A percentile compares a stretch with the other conserved stretches of the same genome.
Conservation (phyloP, 2,888 invertebrate genomes). For the Pandemis corylana region DNA sequence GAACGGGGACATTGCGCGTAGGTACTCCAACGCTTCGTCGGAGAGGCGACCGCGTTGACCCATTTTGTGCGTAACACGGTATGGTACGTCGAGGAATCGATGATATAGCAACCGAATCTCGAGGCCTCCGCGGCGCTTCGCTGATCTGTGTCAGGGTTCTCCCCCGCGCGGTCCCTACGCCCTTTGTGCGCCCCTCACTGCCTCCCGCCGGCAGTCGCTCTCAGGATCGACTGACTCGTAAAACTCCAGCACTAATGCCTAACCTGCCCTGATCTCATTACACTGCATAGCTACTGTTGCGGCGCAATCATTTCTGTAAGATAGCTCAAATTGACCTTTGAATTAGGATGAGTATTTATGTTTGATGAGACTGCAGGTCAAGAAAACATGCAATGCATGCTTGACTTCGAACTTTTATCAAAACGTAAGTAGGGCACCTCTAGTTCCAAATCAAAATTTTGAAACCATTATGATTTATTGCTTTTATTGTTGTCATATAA, state of each 20-base stretch:
- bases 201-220: constrained; percentile 65
- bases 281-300: constrained; percentile 2
- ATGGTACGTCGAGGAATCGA: constrained; percentile 77
- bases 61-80: constrained; percentile 76
- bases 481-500: constrained; percentile 30
- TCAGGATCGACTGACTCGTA: constrained; percentile 71
- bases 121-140: constrained; percentile 74
- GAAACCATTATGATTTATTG: constrained; percentile 48
- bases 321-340: neutral
- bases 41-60: constrained; percentile 74
- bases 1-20: constrained; percentile 75
- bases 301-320: neutral
- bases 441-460: constrained; percentile 43
- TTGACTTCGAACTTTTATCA: constrained; percentile 13
- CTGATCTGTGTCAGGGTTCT: constrained; percentile 84
- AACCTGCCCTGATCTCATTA: constrained; percentile 66
- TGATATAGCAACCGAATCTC: constrained; percentile 79
- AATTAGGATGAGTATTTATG: neutral
- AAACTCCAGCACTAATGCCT: constrained; percentile 76
- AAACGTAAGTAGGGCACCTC: constrained; percentile 37
- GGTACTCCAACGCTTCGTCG: constrained; percentile 63
- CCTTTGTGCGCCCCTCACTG: constrained; percentile 61
- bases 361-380: neutral
- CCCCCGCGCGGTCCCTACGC: constrained; percentile 73
- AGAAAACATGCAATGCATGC: constrained; percentile 1